Percentiles rank a stretch among this genome's conserved stretches.
Evolutionary conservation across 1,140 invertebrate species (phyloP).

Genomic region (Achatina immaculata): DNA sequence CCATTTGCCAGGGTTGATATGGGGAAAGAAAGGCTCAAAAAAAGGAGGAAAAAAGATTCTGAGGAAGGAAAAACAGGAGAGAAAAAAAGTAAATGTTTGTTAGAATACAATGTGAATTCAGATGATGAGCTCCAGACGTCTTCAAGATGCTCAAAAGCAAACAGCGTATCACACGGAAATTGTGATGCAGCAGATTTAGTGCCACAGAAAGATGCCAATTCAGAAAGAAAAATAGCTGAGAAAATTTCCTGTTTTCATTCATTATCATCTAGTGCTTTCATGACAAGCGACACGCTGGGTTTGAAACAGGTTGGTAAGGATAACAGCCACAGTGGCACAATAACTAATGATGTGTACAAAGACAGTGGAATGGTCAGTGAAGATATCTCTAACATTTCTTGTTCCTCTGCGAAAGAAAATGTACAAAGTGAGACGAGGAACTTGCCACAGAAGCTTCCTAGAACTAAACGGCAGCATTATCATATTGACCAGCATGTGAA

Average conservation of each 20-base stretch:
- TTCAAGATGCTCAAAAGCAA: background rate
- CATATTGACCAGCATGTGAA: conserved; percentile 11
- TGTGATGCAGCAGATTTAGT: background rate
- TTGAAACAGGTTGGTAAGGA: background rate
- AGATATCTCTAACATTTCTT: conserved; percentile 28
- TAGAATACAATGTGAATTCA: background rate
- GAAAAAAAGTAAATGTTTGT: background rate
- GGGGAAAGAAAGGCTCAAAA: background rate
- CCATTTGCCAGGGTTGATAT: background rate
- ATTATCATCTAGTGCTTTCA: too few relatives aligned
- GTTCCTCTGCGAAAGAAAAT: conserved; percentile 31
- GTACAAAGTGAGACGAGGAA: background rate
- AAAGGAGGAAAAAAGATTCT: background rate
- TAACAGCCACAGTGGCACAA: background rate
- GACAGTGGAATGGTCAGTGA: conserved; percentile 7
- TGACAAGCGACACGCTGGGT: too few relatives aligned
- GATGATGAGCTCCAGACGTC: background rate
- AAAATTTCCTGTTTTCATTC: too few relatives aligned
- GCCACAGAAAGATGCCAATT: too few relatives aligned
- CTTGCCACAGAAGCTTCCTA: background rate
- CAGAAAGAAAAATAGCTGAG: background rate
- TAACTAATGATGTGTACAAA: background rate
- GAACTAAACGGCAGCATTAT: background rate
- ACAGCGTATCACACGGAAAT: background rate
- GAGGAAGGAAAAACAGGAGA: background rate